Base-by-base conservation (phyloP, 2,113 vertebrate genomes). In the Tamias sibiricus region DNA sequence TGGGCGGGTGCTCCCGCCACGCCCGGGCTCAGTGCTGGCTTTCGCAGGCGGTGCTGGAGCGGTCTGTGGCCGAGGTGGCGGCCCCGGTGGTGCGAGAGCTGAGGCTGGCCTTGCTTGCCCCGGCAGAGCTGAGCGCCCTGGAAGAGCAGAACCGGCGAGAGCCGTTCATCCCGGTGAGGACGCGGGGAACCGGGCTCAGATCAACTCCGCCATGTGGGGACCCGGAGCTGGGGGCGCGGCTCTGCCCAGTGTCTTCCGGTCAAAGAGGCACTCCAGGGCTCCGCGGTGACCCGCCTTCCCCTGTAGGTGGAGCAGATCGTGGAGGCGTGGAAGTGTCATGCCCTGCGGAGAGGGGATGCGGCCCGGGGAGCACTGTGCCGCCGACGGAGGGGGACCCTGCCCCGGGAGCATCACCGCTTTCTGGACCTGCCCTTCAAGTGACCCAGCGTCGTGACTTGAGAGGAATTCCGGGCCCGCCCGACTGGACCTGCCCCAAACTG, bases 111-210 rank as follows among this genome's bases (percentile, higher is more conserved):
- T 97, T 99, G 91, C 95, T 99, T 95, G 97, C 98, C 59, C 98
- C 99, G 10, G 98, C 81, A 0, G 99, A 99, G 90, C 97, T 99
- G 97, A 98, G 98, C 0, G 95, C 88, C 0, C 96, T 99, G 96
- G 99, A 99, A 47, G 98, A 95, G 85, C 97, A 98, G 95, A 99
- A 99, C 94, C 98, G 95, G 88, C 88, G 32, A 86, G 99, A 99
- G 52, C 97, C 98, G 3, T 97, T 99, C n/a, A 98, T 99, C 93
- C 99, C 99, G 94, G 99, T 99, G 94, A 40, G 95, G 83, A 93
- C 20, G 16, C n/a, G 96, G 98, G 79, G 42, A 88, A 82, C 28
- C 37, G 8, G 57, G 35, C 20, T 47, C 49, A 49, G 30, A 62
- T 28, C 42, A 59, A 80, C 32, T 59, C 57, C 3, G 0, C n/a